These are phyloP conservation scores for Agelaius tricolor DNA, from an alignment of 2,113 vertebrate genomes.

Conservation along the genomic window DNA sequence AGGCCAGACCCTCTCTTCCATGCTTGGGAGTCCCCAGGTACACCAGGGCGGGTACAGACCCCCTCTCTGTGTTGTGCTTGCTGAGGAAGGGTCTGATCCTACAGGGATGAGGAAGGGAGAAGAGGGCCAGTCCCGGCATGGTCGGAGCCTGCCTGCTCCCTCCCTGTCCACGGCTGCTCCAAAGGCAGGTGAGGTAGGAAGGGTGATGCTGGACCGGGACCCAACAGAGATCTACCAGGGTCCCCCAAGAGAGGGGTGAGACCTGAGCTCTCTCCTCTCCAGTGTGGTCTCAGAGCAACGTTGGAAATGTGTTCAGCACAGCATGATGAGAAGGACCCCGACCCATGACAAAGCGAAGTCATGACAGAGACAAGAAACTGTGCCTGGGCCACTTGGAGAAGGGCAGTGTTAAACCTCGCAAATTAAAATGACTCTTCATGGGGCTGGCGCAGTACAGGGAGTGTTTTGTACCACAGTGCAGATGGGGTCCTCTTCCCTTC, in stretches of 20 bases:
- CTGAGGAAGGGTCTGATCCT: conserved; percentile 40
- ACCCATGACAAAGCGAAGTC: background rate
- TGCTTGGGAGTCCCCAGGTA: background rate
- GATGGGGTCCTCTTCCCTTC: background rate
- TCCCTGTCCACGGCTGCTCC: background rate
- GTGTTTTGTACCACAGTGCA: background rate
- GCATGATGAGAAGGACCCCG: conserved; percentile 21
- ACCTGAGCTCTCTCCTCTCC: conserved; percentile 22
- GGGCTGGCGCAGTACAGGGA: background rate
- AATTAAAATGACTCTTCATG: conserved; percentile 24
- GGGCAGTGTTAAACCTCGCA: background rate
- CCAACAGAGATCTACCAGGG: background rate
- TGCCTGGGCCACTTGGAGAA: conserved; percentile 16
- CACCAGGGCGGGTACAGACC: background rate
- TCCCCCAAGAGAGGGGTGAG: background rate
- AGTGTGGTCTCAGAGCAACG: conserved; percentile 18
- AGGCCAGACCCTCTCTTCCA: conserved; percentile 21
- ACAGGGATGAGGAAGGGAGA: background rate
- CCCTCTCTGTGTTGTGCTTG: conserved; percentile 32
- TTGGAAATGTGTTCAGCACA: conserved; percentile 20
- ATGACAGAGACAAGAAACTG: background rate
- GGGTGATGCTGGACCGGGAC: conserved; percentile 1
- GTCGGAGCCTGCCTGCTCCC: background rate
- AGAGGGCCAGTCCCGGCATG: background rate
- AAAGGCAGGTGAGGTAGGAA: conserved; percentile 65